Evolutionary conservation across 2,797 vertebrate genomes (phyloP).

Genomic region (Channallabes apus): DNA sequence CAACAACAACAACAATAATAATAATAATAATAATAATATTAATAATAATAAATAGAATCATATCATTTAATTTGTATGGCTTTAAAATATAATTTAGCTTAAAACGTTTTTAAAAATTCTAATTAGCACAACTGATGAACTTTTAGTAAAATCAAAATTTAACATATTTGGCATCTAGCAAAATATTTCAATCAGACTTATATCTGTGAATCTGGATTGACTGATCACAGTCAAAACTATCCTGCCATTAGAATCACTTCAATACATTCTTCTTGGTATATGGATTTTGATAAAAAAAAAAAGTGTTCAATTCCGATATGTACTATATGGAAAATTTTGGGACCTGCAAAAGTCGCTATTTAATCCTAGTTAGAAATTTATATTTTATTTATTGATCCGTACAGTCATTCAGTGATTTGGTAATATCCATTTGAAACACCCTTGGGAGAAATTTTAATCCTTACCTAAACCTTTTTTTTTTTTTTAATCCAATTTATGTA

Average conservation of each 20-base stretch:
- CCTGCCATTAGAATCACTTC: too few species aligned
- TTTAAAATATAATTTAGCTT: background rate
- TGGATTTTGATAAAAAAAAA: too few species aligned
- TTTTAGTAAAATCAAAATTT: too few species aligned
- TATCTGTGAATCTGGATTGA: background rate
- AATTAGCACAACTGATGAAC: background rate
- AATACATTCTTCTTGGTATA: too few species aligned
- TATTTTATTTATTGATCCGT: background rate
- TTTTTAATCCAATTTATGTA: background rate
- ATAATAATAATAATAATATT: too few species aligned
- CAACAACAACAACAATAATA: too few species aligned
- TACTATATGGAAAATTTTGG: too few species aligned
- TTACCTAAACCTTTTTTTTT: background rate
- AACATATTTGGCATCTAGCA: background rate
- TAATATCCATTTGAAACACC: background rate
- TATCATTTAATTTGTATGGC: background rate
- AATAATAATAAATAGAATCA: too few species aligned
- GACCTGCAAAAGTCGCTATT: too few species aligned
- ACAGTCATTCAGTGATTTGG: background rate
- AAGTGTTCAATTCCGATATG: too few species aligned
- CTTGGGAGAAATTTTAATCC: background rate
- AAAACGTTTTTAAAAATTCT: background rate
- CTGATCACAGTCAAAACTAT: background rate
- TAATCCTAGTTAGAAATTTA: background rate
- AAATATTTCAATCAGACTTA: background rate